A percentile compares a stretch with the other conserved stretches of the same genome.
Evolutionary conservation across 2,888 invertebrate genomes (phyloP).

Genomic region (Molanna angustata): DNA sequence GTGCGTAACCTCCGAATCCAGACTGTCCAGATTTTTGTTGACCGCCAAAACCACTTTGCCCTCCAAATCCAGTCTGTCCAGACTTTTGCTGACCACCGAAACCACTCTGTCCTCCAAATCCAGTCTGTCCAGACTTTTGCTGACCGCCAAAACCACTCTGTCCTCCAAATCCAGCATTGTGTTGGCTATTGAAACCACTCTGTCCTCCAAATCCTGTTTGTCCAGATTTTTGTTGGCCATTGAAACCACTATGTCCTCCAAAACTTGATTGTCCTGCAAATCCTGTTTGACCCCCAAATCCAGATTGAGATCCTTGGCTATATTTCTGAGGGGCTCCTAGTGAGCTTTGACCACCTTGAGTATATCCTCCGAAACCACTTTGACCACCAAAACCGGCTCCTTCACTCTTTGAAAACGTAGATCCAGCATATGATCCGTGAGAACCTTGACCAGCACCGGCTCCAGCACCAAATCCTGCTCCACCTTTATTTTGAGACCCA

Average conservation of each 20-base stretch:
- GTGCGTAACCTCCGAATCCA: too few species aligned
- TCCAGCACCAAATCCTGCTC: not conserved
- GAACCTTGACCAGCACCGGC: not conserved
- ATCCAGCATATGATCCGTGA: not conserved
- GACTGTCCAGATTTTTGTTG: slow-evolving; percentile 8
- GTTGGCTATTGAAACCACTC: slow-evolving; percentile 8
- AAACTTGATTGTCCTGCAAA: not conserved
- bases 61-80: not conserved
- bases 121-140: slow-evolving; percentile 6
- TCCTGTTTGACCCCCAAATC: slow-evolving; percentile 7
- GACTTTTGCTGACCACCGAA: slow-evolving; percentile 2
- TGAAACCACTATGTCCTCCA: slow-evolving; percentile 5
- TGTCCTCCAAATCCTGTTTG: slow-evolving; percentile 9
- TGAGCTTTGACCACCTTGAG: not conserved
- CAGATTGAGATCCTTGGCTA: not conserved
- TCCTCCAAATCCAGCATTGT: slow-evolving; percentile 13
- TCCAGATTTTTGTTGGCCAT: slow-evolving; percentile 8
- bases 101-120: slow-evolving; percentile 10
- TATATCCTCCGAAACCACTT: slow-evolving; percentile 3
- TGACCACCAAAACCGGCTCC: not conserved
- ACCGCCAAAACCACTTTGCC: slow-evolving; percentile 12
- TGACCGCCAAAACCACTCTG: slow-evolving; percentile 12
- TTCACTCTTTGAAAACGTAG: slow-evolving; percentile 6
- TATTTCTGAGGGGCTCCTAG: slow-evolving; percentile 2
- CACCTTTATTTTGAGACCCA: too few species aligned